Evolutionary conservation across 2,888 invertebrate genomes (phyloP).

Genomic region (Taphrorychus bicolor): DNA sequence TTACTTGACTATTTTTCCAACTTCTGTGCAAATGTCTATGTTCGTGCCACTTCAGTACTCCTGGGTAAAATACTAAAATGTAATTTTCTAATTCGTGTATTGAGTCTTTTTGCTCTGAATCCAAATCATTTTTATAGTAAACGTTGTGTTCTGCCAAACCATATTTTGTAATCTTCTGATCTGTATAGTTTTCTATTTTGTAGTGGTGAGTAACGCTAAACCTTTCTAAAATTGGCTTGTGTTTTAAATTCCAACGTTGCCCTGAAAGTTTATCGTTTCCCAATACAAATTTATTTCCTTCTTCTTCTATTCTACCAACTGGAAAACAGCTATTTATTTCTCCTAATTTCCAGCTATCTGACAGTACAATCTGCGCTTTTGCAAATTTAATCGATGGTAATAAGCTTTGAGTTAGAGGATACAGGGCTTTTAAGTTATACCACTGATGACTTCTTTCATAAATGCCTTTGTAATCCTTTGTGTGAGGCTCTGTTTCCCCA

Average conservation of each 20-base stretch:
- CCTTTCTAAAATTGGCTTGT: neutral
- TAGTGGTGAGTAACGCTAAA: neutral
- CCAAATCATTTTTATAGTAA: neutral
- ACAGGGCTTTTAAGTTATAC: constrained; percentile 10
- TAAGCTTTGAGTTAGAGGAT: constrained; percentile 3
- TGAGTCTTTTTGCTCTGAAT: neutral
- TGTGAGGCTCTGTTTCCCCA: constrained; percentile 6
- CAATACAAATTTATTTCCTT: neutral
- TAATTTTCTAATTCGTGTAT: neutral
- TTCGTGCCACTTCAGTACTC: neutral
- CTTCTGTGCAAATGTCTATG: neutral
- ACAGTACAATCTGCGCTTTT: neutral
- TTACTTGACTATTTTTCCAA: neutral
- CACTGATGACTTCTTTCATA: constrained; percentile 11
- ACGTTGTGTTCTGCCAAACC: neutral
- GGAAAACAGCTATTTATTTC: neutral
- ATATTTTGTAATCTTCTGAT: neutral
- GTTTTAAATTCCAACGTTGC: neutral
- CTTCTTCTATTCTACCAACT: neutral
- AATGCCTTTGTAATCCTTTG: constrained; percentile 7
- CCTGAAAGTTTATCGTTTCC: neutral
- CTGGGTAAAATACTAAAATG: neutral
- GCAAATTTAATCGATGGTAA: neutral
- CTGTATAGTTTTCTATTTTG: neutral
- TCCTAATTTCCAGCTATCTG: neutral